Evolutionary conservation across 2,797 vertebrate species (phyloP), one percentile per base, ranked within the genome.

Genomic region (Argentina silus): DNA sequence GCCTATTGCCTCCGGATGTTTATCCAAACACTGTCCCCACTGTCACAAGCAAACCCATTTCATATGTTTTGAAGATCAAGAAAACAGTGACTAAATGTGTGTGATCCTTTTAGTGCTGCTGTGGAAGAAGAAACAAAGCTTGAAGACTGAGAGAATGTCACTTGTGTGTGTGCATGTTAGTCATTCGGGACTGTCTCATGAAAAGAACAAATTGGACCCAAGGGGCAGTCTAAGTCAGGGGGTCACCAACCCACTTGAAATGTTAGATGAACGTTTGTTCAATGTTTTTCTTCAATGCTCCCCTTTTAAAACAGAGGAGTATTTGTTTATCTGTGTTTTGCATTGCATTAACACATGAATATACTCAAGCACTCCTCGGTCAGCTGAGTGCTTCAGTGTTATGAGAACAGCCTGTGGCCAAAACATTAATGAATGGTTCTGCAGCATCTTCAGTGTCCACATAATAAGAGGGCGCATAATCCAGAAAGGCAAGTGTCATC

Each of bases 161-260:
- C 9, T 27, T 56, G 43, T 56, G 19, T 15, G n/a, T 61, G 42
- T 17, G 55, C 42, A 7, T 7, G 12, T 47, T 10, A 8, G 45
- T n/a, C 66, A 48, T 10, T 66, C 36, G 50, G 45, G 74, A 11
- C 11, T 11, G n/a, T 7, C 36, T 69, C 36, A n/a, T 9, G 7
- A 59, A 71, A 67, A 73, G 74, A 71, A 73, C 70, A 66, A 42
- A 71, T 45, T 45, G 55, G 50, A 51, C 77, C 63, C 2, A 42
- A 67, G 63, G 80, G 63, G 48, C 64, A 36, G 53, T 44, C 67
- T 48, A 44, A 42, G 15, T 67, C 56, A 64, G 4, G n/a, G 21
- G 47, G 10, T 36, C 21, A 44, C 7, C 47, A 63, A 53, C 43
- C 36, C 21, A 57, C 51, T 59, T 14, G 43, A 47, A 21, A 19